Conservation (phyloP, 2,888 invertebrate genomes). For the Agrotis clavis region DNA sequence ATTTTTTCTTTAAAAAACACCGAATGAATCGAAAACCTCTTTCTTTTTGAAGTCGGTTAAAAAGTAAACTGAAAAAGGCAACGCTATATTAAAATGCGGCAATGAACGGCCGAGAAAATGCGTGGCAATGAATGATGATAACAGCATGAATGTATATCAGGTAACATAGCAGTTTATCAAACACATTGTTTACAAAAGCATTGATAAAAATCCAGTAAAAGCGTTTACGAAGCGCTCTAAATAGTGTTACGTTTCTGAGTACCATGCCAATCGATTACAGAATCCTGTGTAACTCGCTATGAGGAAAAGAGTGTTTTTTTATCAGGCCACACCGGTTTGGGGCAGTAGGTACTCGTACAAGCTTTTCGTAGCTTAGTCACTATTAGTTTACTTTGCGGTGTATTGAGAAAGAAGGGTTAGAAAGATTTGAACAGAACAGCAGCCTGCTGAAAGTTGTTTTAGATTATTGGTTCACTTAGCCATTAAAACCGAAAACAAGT, state of each 20-base stretch:
- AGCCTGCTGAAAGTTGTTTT: neutral
- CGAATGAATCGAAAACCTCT: too few species aligned
- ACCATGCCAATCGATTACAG: slow-evolving; percentile 63
- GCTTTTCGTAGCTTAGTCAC: neutral
- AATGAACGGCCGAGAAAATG: slow-evolving; percentile 45
- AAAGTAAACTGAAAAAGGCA: slow-evolving; percentile 1
- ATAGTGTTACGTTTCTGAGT: slow-evolving; percentile 68
- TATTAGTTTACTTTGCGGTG: neutral
- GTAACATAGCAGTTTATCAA: slow-evolving; percentile 79
- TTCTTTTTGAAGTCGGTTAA: too few species aligned
- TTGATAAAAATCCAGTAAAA: slow-evolving; percentile 84
- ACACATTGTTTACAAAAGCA: slow-evolving; percentile 81
- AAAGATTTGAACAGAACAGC: neutral
- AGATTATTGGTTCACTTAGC: neutral
- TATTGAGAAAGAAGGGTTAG: neutral
- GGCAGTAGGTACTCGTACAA: neutral
- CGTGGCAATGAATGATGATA: slow-evolving; percentile 73
- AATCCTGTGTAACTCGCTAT: slow-evolving; percentile 46
- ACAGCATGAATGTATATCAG: slow-evolving; percentile 74
- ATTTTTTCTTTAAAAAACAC: too few species aligned
- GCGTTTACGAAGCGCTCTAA: slow-evolving; percentile 73
- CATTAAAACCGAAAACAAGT: neutral
- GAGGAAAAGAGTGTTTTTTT: slow-evolving; percentile 6
- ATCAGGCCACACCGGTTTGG: neutral
- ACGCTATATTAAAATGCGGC: slow-evolving; percentile 5